A percentile compares a stretch with the other conserved stretches of the same genome.
Conservation (phyloP, 2,113 vertebrate genomes). For the Thomomys bottae region DNA sequence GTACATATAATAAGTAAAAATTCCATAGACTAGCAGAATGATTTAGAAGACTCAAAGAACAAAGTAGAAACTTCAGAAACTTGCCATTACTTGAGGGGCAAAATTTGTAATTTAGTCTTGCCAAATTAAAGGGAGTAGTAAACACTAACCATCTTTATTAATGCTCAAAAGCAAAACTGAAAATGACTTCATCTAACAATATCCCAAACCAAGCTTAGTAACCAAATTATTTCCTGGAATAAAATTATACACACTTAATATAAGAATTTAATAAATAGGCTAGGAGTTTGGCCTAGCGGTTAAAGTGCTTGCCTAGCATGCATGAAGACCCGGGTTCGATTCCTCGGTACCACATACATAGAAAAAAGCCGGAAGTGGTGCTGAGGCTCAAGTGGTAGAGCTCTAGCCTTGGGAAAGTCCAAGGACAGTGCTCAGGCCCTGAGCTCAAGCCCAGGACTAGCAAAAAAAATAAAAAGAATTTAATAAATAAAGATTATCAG, state of each 20-base stretch:
- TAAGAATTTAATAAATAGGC: not conserved
- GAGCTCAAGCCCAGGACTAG: no score
- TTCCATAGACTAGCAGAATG: not conserved
- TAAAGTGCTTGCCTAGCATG: no score
- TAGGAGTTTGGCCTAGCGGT: no score
- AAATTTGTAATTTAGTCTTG: not conserved
- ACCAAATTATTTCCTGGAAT: not conserved
- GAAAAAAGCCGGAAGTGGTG: no score
- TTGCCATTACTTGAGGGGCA: not conserved
- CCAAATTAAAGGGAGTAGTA: not conserved
- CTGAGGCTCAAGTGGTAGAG: no score
- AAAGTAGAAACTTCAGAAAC: not conserved
- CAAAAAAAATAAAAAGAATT: not conserved
- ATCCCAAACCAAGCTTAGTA: not conserved
- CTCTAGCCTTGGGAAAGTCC: no score
- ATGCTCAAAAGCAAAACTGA: not conserved
- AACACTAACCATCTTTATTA: not conserved
- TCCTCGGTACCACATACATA: no score
- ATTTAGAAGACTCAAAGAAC: not conserved
- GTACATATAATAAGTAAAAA: not conserved
- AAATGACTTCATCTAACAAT: not conserved
- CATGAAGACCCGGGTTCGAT: no score
- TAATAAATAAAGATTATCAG: no score
- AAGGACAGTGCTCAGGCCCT: no score
- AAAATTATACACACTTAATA: not conserved